Base-by-base conservation (phyloP, 2,888 invertebrate genomes). In the Priocnemis perturbator region DNA sequence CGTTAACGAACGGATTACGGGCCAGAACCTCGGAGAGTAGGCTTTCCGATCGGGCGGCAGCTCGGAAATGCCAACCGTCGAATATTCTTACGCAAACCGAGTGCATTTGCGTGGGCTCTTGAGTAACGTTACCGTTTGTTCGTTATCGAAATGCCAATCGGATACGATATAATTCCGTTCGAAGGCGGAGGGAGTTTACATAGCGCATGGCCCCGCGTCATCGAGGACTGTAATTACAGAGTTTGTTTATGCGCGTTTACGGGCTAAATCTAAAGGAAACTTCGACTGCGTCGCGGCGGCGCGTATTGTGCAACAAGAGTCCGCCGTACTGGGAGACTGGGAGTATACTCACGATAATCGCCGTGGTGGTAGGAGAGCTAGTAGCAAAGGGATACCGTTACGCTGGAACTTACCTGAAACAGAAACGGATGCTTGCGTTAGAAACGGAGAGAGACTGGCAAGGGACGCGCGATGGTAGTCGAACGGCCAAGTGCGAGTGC, bases 371-470 rank as follows among this genome's bases (percentile, higher is more conserved):
- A 70, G 71, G 56, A 76, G 50, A 37, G 37, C 4, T 11, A 11
- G 75, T 64, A 76, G 76, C 69, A 58, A 68, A 67, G 67, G 53
- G 60, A 71, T 76, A 78, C 82, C 78, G 82, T 77, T 82, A 79
- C 44, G 62, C 57, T 71, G 60, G 58, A 70, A 82, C 81, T 82
- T 81, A 82, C 82, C 77, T 81, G 76, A 65, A 81, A 82, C 76
- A 78, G 61, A 81, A 67, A 75, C 58, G 65, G 72, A 78, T 57
- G 67, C 67, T 26, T 64, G 53, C 62, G 66, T 74, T 69, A 79
- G 74, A 70, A 63, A 61, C 63, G 50, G 26, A 23, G 60, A 47
- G 17, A 14, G 19, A 50, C 50, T n/a, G 50, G 47, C 47, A 15
- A 60, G 14, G 56, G n/a, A 20, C 23, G 58, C 48, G 47, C 50